Base-by-base conservation (phyloP, 2,797 vertebrate species). In the Tympanoctomys barrerae region DNA sequence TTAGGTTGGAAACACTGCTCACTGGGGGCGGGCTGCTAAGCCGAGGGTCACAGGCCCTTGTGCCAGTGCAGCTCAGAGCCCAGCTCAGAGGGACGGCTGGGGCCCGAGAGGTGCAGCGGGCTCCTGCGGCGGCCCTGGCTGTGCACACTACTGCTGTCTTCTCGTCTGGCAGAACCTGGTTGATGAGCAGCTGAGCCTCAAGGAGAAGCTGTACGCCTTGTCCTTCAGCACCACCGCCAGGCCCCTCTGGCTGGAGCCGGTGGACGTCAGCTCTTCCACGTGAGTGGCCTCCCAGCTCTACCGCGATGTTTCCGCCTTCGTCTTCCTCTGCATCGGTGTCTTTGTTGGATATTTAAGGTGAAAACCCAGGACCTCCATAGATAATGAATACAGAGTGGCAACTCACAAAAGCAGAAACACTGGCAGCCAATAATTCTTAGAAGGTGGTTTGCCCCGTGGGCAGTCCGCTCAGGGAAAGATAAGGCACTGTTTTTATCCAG, bases 161-260 rank as follows among this genome's bases (percentile, higher is more conserved):
- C 79, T 75, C 81, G n/a, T 89, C 84, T 33, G 0, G 46, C 97
- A 99, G 99, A 90, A 82, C 90, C 98, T 99, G 87, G 94, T 98
- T 57, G 98, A 99, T 12, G 98, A 99, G 89, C 99, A 99, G 96
- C 97, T 99, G 16, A 97, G 98, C 94, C 96, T 97, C 31, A 99
- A 98, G 98, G 98, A 98, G 93, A 97, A 98, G 90, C 89, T 99
- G 46, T 98, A 98, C 66, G 97, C 98, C 83, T 97, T 99, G 62
- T 98, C 98, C 7, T 99, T 99, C 7, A 96, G 98, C 46, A 87
- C 97, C 28, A 97, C 98, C 39, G 42, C 97, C 86, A 97, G 95
- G 11, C 31, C 90, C 1, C 98, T 99, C 26, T 99, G 99, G 99
- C 98, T 98, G 10, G 91, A 85, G 68, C 98, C 98, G 0, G 93